Percentiles rank a stretch among this genome's conserved stretches.
These are phyloP conservation scores for Vanessa atalanta DNA, from an alignment of 1,140 invertebrate genomes.

Conservation along the genomic window DNA sequence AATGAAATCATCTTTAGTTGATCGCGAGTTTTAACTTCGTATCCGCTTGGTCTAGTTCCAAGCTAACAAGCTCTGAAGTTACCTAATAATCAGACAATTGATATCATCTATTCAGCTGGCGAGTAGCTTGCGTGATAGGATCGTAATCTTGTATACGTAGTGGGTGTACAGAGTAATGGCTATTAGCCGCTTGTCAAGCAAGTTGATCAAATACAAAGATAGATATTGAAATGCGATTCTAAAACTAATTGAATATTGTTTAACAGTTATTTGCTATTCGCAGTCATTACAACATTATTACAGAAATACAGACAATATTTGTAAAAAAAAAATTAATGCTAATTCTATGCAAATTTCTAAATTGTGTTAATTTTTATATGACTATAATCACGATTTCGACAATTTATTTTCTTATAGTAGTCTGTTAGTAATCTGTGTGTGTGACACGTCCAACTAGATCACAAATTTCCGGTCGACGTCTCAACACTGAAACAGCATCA, in stretches of 20 bases:
- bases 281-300: not conserved
- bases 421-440: too few relatives aligned
- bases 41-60: constrained; percentile 20
- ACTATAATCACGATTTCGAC: too few relatives aligned
- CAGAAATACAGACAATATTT: too few relatives aligned
- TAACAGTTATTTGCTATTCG: not conserved
- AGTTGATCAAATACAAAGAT: constrained; percentile 19
- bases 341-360: not conserved
- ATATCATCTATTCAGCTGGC: constrained; percentile 40
- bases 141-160: constrained; percentile 27
- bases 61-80: constrained; percentile 38
- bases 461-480: too few relatives aligned
- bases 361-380: too few relatives aligned
- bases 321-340: not conserved
- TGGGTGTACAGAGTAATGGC: constrained; percentile 15
- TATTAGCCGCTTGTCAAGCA: constrained; percentile 27
- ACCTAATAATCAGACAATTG: constrained; percentile 40
- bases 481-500: too few relatives aligned
- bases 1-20: not conserved
- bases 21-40: constrained; percentile 24
- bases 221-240: constrained; percentile 21
- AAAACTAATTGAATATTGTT: not conserved
- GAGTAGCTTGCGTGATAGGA: constrained; percentile 30
- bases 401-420: too few relatives aligned
- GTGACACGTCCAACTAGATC: too few relatives aligned